phyloP scores from a whole-genome alignment of 2,888 invertebrate species.

The Anthophora plumipes region DNA sequence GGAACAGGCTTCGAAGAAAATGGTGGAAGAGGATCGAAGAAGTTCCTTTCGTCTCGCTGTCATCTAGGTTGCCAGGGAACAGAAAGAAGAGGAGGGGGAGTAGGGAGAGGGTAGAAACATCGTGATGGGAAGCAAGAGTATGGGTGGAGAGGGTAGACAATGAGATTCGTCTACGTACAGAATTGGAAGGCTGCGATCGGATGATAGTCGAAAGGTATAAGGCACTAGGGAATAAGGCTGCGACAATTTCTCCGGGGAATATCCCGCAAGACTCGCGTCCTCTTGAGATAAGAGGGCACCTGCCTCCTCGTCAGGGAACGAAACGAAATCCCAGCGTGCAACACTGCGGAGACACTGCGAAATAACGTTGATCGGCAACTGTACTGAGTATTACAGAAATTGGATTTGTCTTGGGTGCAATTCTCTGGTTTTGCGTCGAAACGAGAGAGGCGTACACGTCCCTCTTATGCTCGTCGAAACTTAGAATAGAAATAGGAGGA shows the following conservation, averaged over 20 bases:
- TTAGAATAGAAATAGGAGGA: not conserved
- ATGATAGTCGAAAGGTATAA: conserved; percentile 71
- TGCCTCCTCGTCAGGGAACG: conserved; percentile 53
- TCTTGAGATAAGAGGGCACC: conserved; percentile 57
- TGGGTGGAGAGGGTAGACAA: conserved; percentile 55
- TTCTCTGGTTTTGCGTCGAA: conserved; percentile 23
- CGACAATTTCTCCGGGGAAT: conserved; percentile 72
- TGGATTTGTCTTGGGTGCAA: conserved; percentile 61
- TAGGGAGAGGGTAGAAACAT: conserved; percentile 6
- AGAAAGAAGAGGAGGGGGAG: too few species aligned
- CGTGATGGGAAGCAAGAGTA: conserved; percentile 5
- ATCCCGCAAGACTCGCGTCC: conserved; percentile 58
- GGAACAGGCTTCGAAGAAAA: not conserved
- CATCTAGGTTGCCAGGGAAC: conserved; percentile 15
- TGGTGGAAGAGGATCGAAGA: conserved; percentile 17
- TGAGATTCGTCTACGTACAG: conserved; percentile 70
- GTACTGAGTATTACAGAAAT: conserved; percentile 58
- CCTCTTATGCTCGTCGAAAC: too few species aligned
- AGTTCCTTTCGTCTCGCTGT: conserved; percentile 21
- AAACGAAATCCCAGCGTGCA: conserved; percentile 58
- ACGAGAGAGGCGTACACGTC: not conserved
- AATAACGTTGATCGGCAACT: conserved; percentile 61
- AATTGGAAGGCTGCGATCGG: conserved; percentile 73
- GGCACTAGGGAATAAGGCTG: conserved; percentile 69
- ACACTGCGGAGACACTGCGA: conserved; percentile 35